These are phyloP conservation scores for Esperia sulphurella DNA, from an alignment of 2,888 invertebrate genomes.

Conservation along the genomic window DNA sequence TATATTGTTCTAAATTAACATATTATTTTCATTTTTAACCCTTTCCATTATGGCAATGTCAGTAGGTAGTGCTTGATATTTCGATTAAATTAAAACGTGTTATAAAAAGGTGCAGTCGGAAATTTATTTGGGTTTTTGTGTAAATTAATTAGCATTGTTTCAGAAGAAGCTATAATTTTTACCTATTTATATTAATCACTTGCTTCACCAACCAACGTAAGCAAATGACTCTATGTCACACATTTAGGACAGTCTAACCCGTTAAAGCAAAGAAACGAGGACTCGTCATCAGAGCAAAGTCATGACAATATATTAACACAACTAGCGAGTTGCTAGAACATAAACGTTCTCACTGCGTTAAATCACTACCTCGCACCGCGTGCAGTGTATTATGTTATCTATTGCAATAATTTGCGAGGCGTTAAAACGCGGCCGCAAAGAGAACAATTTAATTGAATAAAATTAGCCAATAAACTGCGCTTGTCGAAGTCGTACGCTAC, in stretches of 20 bases:
- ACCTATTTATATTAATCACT: no score
- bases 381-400: slow-evolving; percentile 51
- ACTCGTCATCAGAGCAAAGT: slow-evolving; percentile 19
- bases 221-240: no score
- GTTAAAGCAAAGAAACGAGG: background rate
- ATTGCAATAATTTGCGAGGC: slow-evolving; percentile 66
- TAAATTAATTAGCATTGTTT: no score
- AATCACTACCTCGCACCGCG: slow-evolving; percentile 41
- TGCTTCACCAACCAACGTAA: no score
- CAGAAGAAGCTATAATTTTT: background rate
- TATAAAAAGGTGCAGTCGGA: background rate
- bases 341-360: slow-evolving; percentile 33
- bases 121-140: no score
- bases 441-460: slow-evolving; percentile 77
- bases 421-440: slow-evolving; percentile 56
- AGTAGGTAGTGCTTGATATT: slow-evolving; percentile 15
- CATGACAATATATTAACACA: slow-evolving; percentile 36
- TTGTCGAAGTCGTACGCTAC: slow-evolving; percentile 57
- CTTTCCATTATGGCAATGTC: slow-evolving; percentile 42
- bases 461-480: slow-evolving; percentile 75
- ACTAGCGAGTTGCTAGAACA: slow-evolving; percentile 24
- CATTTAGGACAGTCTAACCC: background rate
- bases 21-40: slow-evolving; percentile 63
- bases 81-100: slow-evolving; percentile 1
- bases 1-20: slow-evolving; percentile 52